phyloP scores from a whole-genome alignment of 2,797 vertebrate species.

The Hafferia zeledoni region DNA sequence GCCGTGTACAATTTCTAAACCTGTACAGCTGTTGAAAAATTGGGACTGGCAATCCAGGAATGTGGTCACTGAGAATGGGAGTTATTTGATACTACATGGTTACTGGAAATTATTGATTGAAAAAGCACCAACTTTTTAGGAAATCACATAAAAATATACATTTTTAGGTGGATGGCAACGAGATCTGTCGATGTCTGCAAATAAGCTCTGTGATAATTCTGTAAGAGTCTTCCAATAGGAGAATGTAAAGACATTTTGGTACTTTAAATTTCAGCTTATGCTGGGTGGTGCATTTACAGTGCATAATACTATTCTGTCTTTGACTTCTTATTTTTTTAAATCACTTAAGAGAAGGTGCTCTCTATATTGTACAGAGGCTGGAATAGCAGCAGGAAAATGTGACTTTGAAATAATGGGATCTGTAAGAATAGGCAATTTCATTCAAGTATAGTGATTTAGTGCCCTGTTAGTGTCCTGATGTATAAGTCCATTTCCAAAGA shows the following conservation, averaged over 20 bases:
- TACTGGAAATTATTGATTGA: not conserved
- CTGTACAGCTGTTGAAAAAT: not conserved
- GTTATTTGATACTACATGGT: not conserved
- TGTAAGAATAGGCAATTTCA: slow-evolving; percentile 60
- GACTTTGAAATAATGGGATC: slow-evolving; percentile 64
- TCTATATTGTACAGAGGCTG: not conserved
- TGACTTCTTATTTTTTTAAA: not conserved
- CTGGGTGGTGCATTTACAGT: not conserved
- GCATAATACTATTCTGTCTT: not conserved
- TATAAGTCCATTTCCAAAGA: slow-evolving; percentile 63
- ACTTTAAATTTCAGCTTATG: not conserved
- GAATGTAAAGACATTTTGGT: not conserved
- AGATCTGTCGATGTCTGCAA: not conserved
- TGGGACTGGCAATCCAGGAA: not conserved
- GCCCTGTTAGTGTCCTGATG: slow-evolving; percentile 62
- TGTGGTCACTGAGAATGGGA: not conserved
- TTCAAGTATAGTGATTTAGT: slow-evolving; percentile 70
- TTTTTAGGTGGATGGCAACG: not conserved
- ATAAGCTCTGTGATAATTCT: not conserved
- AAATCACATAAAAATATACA: not conserved
- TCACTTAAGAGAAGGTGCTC: not conserved
- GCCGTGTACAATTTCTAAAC: not conserved
- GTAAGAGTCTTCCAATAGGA: not conserved
- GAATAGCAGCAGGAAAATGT: slow-evolving; percentile 41
- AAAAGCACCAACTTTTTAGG: not conserved